Evolutionary conservation across 1,140 invertebrate genomes (phyloP), one percentile per base, ranked within the genome.

Genomic region (Penaeus vannamei): DNA sequence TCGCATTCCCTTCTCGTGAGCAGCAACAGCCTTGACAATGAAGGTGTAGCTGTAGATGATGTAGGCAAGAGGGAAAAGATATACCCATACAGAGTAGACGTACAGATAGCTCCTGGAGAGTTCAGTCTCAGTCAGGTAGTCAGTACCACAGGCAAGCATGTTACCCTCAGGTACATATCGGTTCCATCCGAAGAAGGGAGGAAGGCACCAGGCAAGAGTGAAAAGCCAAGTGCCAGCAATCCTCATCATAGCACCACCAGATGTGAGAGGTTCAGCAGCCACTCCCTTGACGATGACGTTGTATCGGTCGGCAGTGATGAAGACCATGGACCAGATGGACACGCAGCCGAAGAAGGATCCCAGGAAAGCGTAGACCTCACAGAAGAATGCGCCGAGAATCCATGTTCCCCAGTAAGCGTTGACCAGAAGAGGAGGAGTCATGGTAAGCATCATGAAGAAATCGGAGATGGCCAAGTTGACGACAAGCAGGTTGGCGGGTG

Each of bases 401-500:
- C 91, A 92, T n/a, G 81, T 42, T 26, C 86, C 84, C 20, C 77
- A 69, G 66, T 80, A 89, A 59, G 84, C 97, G 93, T 96, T 96
- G 93, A 97, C 97, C 64, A 97, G 95, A 96, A 97, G 97, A 87
- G 96, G 94, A 53, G 97, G 96, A 89, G 96, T 95, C 92, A 92
- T 92, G 14, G 92, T 92, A 53, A 92, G 92, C 92, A 93, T 92
- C 96, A 98, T 97, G 53, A 95, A 93, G 92, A 98, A 97, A 92
- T 98, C 97, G 19, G 96, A 97, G 92, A 97, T 95, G 19, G 97
- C 97, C 91, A 98, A 94, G 93, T 98, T 98, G 69, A 97, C 95
- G 23, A 97, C 96, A 42, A 97, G 94, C 83, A 97, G 92, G 93
- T 98, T 98, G 85, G 96, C 97, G 22, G 97, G 97, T 42, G 96